Conservation (phyloP, 2,888 invertebrate genomes). For the Melanargia galathea region DNA sequence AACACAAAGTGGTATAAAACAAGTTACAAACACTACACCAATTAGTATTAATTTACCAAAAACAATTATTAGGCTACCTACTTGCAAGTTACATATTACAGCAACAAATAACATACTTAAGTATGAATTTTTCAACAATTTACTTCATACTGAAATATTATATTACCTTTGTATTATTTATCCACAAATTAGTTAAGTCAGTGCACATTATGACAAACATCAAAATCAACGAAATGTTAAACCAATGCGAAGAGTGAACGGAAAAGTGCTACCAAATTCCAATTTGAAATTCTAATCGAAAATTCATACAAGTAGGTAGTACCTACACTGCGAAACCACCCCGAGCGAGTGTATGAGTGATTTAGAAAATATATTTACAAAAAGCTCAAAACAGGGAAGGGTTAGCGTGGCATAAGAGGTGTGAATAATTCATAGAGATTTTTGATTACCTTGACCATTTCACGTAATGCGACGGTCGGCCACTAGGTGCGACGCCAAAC, state of each 20-base stretch:
- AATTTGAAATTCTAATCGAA: conserved; percentile 57
- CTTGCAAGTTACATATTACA: not conserved
- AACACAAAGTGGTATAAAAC: conserved; percentile 6
- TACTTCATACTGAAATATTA: not conserved
- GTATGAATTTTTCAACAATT: not conserved
- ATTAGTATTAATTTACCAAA: conserved; percentile 9
- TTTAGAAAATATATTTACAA: conserved; percentile 74
- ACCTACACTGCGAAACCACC: conserved; percentile 48
- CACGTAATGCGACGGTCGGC: conserved; percentile 71
- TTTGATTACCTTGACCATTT: conserved; percentile 81
- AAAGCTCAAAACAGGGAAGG: conserved; percentile 70
- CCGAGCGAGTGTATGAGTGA: conserved; percentile 62
- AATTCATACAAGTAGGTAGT: conserved; percentile 51
- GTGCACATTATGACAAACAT: conserved; percentile 22
- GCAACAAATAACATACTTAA: not conserved
- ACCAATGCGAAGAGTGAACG: conserved; percentile 40
- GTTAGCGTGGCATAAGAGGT: conserved; percentile 73
- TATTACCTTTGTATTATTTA: too few species aligned
- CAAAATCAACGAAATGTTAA: conserved; percentile 31
- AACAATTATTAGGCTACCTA: not conserved
- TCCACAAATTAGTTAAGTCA: not conserved
- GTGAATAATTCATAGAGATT: conserved; percentile 73
- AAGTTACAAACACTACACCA: conserved; percentile 12
- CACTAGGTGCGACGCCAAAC: conserved; percentile 58
- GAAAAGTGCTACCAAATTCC: conserved; percentile 52